Evolutionary conservation across 1,140 invertebrate genomes (phyloP), one percentile per base, ranked within the genome.

Genomic region (Drosophila ananassae): DNA sequence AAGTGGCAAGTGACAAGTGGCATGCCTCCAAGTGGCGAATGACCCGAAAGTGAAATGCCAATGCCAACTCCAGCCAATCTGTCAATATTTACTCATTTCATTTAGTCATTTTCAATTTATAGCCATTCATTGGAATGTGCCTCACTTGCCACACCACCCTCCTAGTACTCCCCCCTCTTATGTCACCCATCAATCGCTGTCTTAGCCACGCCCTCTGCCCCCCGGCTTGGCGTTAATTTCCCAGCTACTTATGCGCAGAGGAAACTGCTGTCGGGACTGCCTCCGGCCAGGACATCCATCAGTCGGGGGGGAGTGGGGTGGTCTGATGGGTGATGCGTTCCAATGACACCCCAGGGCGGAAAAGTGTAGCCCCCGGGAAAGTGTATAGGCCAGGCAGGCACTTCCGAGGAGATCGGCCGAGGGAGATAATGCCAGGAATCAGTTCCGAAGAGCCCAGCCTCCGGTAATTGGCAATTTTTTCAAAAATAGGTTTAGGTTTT

Each of bases 51-150:
- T 32, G 39, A 25, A 46, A 63, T 52, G 62, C 25, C 32, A 25
- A 17, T 32, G 73, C 68, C 68, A 78, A 69, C 77, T 87, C 63
- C 64, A 87, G 77, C 79, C 79, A 89, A 77, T 89, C 77, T 79
- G 83, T 89, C 83, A 89, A 89, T 89, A 89, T 89, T 89, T 87
- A 87, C 79, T 69, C 83, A 89, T 87, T 87, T 87, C 83, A 87
- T 87, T 87, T 79, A 89, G 63, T 89, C 84, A 89, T 68, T 89
- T 89, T 89, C 76, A 89, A 89, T 89, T 89, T 89, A 89, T 89
- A 83, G 68, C 76, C 84, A 89, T 89, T 89, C 81, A 83, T 69
- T 89, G 77, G 87, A 89, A 89, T 82, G 82, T 84, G 48, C 32
- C 32, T 10, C 9, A 6, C n/a, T 2, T 41, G 39, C 39, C 10